phyloP scores from a whole-genome alignment of 2,888 invertebrate genomes.

The Melipona bicolor region DNA sequence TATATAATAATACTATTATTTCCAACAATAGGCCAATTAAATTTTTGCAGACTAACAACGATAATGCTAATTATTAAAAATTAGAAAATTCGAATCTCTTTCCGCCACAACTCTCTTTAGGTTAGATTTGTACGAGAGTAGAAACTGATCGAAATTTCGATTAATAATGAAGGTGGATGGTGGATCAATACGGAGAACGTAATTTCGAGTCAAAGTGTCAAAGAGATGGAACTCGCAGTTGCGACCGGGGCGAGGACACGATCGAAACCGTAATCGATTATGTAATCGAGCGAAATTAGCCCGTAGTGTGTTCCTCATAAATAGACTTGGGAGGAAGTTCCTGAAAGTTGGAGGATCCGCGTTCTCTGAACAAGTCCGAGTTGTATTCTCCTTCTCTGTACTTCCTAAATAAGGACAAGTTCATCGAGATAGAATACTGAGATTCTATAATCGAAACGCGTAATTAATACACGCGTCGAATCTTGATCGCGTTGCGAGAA shows the following conservation, averaged over 20 bases:
- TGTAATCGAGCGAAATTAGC: constrained; percentile 37
- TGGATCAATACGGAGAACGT: constrained; percentile 16
- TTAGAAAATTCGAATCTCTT: neutral
- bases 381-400: constrained; percentile 1
- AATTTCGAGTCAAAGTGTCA: constrained; percentile 30
- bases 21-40: neutral
- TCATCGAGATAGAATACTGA: constrained; percentile 8
- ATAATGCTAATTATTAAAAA: neutral
- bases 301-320: constrained; percentile 22
- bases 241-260: constrained; percentile 2
- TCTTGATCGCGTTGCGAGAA: neutral
- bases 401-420: neutral
- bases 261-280: constrained; percentile 24
- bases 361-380: neutral
- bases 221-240: neutral
- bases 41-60: neutral
- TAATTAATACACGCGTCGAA: neutral
- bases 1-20: too few relatives aligned
- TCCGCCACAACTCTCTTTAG: too few relatives aligned
- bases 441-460: neutral
- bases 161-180: constrained; percentile 23
- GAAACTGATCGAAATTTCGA: constrained; percentile 5
- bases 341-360: constrained; percentile 13
- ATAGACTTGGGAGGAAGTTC: constrained; percentile 19
- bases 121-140: too few relatives aligned